Base-by-base conservation (phyloP, 2,888 invertebrate species). In the Leptopilina myrica region DNA sequence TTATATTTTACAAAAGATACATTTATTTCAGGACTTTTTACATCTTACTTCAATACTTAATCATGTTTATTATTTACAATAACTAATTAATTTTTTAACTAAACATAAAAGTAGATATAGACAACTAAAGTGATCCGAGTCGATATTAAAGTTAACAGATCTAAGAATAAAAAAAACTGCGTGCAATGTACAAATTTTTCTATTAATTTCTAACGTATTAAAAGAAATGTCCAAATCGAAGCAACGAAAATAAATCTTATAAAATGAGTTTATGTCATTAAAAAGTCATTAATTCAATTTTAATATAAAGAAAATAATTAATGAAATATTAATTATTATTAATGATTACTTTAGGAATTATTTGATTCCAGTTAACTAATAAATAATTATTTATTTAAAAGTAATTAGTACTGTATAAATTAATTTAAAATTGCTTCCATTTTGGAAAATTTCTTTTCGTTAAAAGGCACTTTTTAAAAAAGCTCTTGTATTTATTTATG, bases 21-120 rank as follows among this genome's bases (percentile, higher is more conserved):
- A 80, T 83, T 83, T 83, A 83, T 82, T 83, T 53, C 78, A 82
- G 78, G 53, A 78, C 83, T 83, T 83, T 83, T 83, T 83, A 83
- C 83, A 83, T 82, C 83, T 83, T 83, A 83, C 59, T 78, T 53
- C 78, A 82, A 83, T 73, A 82, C 79, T 82, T 81, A 80, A 59
- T 79, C 76, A 65, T 81, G 76, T 77, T 78, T 53, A 79, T 78
- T 66, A 83, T 83, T 81, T 83, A 83, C 83, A 83, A 81, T 82
- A 81, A 82, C 73, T 80, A 67, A 79, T 81, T 33, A 73, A 73
- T 56, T 56, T 56, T 73, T 79, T 78, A 83, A 67, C 43, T 64
- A 53, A 79, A 78, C 67, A 76, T 12, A 79, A 64, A 79, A 75
- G 9, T 79, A 33, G 33, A 3, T 33, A 81, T 78, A 77, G 79